These are phyloP conservation scores for Haliclystus octoradiatus DNA, from an alignment of 30 jellyfish, hydroid and myxozoan genomes.

Conservation along the genomic window DNA sequence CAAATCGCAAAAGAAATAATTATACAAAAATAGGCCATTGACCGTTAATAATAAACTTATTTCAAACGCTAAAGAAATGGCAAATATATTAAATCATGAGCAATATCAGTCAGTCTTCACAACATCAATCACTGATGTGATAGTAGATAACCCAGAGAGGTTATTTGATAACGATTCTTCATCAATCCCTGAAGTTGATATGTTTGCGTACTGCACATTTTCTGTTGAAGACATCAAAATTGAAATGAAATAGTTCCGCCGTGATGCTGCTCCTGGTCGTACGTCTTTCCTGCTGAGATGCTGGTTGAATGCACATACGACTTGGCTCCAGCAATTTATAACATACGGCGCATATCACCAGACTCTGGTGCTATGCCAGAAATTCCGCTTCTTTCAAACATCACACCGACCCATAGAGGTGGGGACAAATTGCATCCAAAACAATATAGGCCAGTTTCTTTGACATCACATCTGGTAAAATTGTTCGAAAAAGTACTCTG, in stretches of 20 bases:
- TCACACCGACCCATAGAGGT: conserved; percentile 17
- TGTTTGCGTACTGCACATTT: not conserved
- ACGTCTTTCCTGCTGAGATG: conserved; percentile 2
- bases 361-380: conserved; percentile 4
- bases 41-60: not conserved
- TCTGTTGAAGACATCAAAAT: not conserved
- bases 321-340: conserved; percentile 5
- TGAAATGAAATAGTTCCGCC: not conserved
- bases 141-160: not conserved
- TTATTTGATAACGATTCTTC: not conserved
- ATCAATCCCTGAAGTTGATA: not conserved
- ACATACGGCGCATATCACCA: not conserved
- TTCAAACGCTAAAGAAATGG: not conserved
- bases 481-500: conserved; percentile 13
- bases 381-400: not conserved
- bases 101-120: not conserved
- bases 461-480: conserved; percentile 15
- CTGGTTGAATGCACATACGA: not conserved
- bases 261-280: conserved; percentile 14
- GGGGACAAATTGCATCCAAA: not conserved
- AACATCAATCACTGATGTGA: not conserved
- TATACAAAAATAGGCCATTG: not conserved
- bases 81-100: not conserved
- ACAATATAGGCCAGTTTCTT: conserved; percentile 14
- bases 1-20: not conserved